Percentiles rank a stretch among this genome's conserved stretches.
phyloP scores from a whole-genome alignment of 1,140 invertebrate species.

The Lysiphlebus fabarum region DNA sequence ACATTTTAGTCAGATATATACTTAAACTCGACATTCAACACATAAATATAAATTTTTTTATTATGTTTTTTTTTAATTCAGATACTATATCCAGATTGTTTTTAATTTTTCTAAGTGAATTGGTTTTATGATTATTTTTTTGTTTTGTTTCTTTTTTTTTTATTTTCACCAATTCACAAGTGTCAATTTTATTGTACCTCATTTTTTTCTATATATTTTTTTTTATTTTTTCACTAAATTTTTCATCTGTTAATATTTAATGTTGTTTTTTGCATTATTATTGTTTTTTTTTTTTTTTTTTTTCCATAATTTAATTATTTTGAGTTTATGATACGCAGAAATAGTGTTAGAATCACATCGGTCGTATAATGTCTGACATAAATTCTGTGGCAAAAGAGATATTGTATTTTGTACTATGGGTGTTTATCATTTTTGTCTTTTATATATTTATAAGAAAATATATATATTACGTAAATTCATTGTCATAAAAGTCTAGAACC shows the following conservation, averaged over 20 bases:
- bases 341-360: conserved; percentile 36
- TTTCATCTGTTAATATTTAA: conserved; percentile 19
- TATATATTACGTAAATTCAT: conserved; percentile 9
- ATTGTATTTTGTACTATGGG: conserved; percentile 30
- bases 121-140: conserved; percentile 51
- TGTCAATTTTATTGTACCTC: neutral
- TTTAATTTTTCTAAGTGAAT: conserved; percentile 47
- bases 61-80: conserved; percentile 27
- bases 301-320: conserved; percentile 51
- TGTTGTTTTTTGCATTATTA: conserved; percentile 6
- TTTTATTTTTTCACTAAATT: no score
- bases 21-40: neutral
- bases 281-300: conserved; percentile 4
- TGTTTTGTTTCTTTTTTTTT: conserved; percentile 23
- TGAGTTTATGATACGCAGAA: conserved; percentile 38
- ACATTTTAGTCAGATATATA: no score
- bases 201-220: neutral
- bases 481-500: no score
- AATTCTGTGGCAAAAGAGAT: conserved; percentile 33
- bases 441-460: neutral
- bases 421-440: no score
- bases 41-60: neutral
- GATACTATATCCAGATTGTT: conserved; percentile 50
- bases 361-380: conserved; percentile 40
- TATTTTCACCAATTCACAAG: conserved; percentile 3